Conservation (phyloP, 2,888 invertebrate genomes). For the Mesorhabditis belari region DNA sequence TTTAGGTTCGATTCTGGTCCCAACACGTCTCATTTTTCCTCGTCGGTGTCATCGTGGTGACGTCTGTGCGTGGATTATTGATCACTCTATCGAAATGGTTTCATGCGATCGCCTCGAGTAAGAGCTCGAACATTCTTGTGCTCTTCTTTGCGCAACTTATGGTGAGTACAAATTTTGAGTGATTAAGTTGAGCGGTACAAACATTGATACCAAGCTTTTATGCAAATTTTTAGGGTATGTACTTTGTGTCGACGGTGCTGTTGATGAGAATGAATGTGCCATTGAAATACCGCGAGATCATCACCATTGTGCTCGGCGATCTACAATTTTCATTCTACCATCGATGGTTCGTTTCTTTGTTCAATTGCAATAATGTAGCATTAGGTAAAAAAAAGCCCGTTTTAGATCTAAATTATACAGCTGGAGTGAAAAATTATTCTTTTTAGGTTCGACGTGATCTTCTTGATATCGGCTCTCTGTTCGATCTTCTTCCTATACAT, state of each 20-base stretch:
- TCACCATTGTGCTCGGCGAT: conserved; percentile 85
- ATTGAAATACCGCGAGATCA: conserved; percentile 80
- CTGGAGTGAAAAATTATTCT: too few relatives aligned
- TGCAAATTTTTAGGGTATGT: conserved; percentile 75
- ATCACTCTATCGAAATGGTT: conserved; percentile 98
- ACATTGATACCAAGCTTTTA: not conserved
- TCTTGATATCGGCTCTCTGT: conserved; percentile 84
- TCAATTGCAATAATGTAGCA: too few relatives aligned
- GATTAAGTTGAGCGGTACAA: not conserved
- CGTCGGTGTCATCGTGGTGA: conserved; percentile 93
- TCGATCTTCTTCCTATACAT: conserved; percentile 90
- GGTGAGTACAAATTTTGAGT: conserved; percentile 58
- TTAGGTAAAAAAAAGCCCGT: too few relatives aligned
- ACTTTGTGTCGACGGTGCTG: conserved; percentile 93
- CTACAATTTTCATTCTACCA: conserved; percentile 98
- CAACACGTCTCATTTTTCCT: conserved; percentile 95
- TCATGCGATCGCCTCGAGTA: conserved; percentile 95
- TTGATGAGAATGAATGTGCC: conserved; percentile 99
- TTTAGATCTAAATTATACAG: too few relatives aligned
- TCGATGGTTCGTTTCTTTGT: conserved; percentile 75
- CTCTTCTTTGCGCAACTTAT: conserved; percentile 92
- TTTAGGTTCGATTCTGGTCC: conserved; percentile 87
- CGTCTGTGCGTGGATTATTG: conserved; percentile 88
- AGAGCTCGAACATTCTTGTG: conserved; percentile 95
- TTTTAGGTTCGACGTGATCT: conserved; percentile 82